These are phyloP conservation scores for Pelodytes ibericus DNA, from an alignment of 2,797 vertebrate genomes.

Conservation along the genomic window DNA sequence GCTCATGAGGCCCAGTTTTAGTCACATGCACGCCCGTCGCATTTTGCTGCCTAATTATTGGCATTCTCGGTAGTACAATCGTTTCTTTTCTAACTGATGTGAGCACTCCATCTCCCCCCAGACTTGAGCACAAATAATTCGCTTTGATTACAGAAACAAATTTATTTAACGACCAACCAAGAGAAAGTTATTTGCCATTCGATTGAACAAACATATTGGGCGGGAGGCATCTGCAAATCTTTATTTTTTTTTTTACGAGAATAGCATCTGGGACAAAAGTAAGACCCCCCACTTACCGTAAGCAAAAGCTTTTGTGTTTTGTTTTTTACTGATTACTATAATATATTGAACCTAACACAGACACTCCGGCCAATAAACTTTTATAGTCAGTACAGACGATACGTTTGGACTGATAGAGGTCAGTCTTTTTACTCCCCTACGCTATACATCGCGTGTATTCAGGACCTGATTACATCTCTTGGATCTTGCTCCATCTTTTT, in stretches of 20 bases:
- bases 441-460: constrained; percentile 6
- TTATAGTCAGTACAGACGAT: constrained; percentile 14
- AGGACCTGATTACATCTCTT: constrained; percentile 12
- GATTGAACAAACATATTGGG: no score
- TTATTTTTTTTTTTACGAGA: not conserved
- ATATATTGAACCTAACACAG: constrained; percentile 7
- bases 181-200: no score
- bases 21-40: no score
- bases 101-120: no score
- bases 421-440: not conserved
- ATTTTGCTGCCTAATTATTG: no score
- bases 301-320: constrained; percentile 25
- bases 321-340: constrained; percentile 7
- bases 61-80: no score
- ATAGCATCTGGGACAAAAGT: not conserved
- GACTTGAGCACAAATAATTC: no score
- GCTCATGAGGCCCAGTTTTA: no score
- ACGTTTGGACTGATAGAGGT: constrained; percentile 13
- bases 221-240: no score
- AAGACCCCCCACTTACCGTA: constrained; percentile 2
- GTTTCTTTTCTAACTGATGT: no score
- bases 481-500: no score
- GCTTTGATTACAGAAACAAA: not conserved
- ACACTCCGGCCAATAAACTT: constrained; percentile 26
- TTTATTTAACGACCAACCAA: not conserved